Conservation (phyloP, 2,797 vertebrate species). For the Anguilla pacifica region DNA sequence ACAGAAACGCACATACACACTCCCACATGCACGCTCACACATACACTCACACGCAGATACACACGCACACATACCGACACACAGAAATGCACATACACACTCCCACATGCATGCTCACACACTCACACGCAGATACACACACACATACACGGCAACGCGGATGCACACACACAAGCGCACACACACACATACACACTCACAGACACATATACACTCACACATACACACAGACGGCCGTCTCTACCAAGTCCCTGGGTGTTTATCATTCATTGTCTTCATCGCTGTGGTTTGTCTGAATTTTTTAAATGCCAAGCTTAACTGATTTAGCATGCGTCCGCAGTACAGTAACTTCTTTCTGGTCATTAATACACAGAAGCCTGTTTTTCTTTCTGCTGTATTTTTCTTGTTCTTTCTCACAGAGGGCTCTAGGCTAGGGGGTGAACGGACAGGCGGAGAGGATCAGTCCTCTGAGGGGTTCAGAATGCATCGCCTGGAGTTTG, state of each 20-base stretch:
- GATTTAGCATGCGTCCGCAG: neutral
- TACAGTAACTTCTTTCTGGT: neutral
- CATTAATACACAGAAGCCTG: neutral
- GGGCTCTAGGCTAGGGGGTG: neutral
- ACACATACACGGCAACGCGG: neutral
- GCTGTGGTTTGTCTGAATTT: neutral
- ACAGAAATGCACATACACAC: no score
- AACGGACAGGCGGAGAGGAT: neutral
- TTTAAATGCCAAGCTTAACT: neutral
- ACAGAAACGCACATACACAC: no score
- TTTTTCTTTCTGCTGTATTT: neutral
- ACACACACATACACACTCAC: no score
- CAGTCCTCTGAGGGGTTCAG: neutral
- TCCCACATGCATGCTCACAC: neutral
- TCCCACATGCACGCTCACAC: neutral
- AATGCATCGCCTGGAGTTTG: neutral
- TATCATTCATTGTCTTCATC: neutral
- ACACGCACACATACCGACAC: neutral
- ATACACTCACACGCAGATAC: neutral
- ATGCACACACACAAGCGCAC: no score
- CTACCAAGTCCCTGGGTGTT: neutral
- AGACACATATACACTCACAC: neutral
- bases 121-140: neutral
- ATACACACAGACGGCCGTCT: neutral
- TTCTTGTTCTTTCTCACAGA: neutral